Conservation (phyloP, 2,888 invertebrate species). For the Desoria tigrina region DNA sequence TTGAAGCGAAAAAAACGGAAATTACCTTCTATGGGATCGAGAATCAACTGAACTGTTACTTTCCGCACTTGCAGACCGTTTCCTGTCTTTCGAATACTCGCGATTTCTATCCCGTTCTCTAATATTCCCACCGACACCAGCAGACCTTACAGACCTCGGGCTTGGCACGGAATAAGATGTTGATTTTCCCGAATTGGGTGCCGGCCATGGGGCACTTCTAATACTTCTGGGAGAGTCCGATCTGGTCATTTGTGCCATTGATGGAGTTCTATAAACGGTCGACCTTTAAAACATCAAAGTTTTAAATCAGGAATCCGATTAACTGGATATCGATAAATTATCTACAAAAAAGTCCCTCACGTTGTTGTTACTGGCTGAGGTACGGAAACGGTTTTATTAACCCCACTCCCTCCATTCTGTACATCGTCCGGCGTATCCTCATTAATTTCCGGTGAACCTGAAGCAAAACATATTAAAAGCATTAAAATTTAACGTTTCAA, state of each 20-base stretch:
- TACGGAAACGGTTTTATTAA: constrained; percentile 60
- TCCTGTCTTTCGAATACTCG: constrained; percentile 45
- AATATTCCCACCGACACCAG: constrained; percentile 56
- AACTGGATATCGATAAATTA: too few species aligned
- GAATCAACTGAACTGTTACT: constrained; percentile 88
- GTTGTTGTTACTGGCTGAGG: constrained; percentile 60
- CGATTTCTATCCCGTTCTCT: constrained; percentile 31
- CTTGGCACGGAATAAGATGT: constrained; percentile 73
- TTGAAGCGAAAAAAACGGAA: constrained; percentile 4
- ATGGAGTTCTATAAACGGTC: constrained; percentile 53
- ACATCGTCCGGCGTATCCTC: neutral
- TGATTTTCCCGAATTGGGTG: constrained; percentile 64
- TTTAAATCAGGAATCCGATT: too few species aligned
- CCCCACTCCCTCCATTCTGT: constrained; percentile 34
- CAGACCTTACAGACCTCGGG: constrained; percentile 79
- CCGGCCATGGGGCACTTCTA: constrained; percentile 77
- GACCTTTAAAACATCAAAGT: too few species aligned
- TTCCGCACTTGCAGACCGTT: constrained; percentile 72
- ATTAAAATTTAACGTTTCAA: too few species aligned
- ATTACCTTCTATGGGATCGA: constrained; percentile 72
- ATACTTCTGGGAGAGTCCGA: constrained; percentile 70
- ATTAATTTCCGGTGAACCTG: constrained; percentile 10
- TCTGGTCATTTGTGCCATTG: constrained; percentile 53
- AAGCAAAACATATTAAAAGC: too few species aligned
- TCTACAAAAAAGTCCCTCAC: constrained; percentile 29